Evolutionary conservation across 2,113 vertebrate species (phyloP), one percentile per base, ranked within the genome.

Genomic region (Pterocles burchelli): DNA sequence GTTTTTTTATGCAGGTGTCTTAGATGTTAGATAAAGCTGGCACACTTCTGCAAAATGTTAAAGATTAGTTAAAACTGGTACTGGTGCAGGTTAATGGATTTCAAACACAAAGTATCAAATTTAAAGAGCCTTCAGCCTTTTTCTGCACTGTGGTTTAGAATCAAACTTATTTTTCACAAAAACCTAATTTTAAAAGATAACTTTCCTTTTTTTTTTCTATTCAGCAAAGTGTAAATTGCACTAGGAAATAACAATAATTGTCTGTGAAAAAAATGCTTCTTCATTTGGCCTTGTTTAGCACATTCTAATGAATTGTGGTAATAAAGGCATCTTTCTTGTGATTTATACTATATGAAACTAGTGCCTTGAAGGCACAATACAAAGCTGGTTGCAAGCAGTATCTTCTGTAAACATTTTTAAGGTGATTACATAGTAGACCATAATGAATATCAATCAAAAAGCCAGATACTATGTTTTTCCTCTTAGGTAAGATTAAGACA

Each of bases 241-340:
- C 34, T 77, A 95, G 71, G 80, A 90, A 97, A 95, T 95, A 94
- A 95, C 86, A 95, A 66, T 80, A 94, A 94, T 88, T 95, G 75
- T 85, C 62, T 91, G 22, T 70, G 73, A 75, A 92, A 89, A 89
- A 92, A 91, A 70, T 87, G 76, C 31, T 93, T 80, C 93, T 93
- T 94, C 89, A 81, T 93, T 91, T 95, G 89, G 87, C 73, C 83
- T 41, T 66, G 57, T 90, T 96, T 95, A 94, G 49, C 45, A 62
- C 71, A 84, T 85, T 87, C 82, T 93, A 95, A 95, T 94, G 86
- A 96, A 92, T 57, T 77, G 84, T 41, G 72, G 88, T 91, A 94
- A 95, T 95, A 97, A 90, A 96, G 73, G 33, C 79, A 73, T 94
- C 54, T 83, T 96, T 88, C 71, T 90, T 67, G 46, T 68, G 70